Evolutionary conservation across 1,140 invertebrate species (phyloP).

Genomic region (Phthorimaea operculella): DNA sequence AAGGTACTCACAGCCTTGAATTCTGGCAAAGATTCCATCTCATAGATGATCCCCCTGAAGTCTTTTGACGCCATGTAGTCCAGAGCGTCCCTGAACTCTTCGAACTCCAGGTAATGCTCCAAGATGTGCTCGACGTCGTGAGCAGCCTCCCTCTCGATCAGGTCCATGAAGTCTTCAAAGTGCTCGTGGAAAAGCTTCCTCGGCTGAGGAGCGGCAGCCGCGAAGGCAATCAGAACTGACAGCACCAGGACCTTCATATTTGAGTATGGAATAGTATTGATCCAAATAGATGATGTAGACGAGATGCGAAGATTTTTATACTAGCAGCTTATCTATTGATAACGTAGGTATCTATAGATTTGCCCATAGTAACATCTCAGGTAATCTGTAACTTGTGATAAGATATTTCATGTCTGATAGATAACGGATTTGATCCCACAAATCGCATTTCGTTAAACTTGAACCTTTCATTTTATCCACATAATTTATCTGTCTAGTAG

Average conservation of each 20-base stretch:
- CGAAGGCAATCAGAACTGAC: constrained; percentile 25
- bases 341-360: no score
- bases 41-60: constrained; percentile 43
- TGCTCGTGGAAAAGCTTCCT: constrained; percentile 53
- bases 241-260: constrained; percentile 43
- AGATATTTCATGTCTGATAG: no score
- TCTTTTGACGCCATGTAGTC: constrained; percentile 34
- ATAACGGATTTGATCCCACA: no score
- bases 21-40: constrained; percentile 54
- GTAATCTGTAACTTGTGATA: no score
- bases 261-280: neutral
- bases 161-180: constrained; percentile 41
- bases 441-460: no score
- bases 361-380: no score
- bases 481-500: no score
- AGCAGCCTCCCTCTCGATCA: constrained; percentile 34
- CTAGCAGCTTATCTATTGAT: no score
- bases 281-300: no score
- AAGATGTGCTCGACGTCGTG: constrained; percentile 26
- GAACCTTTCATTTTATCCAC: no score
- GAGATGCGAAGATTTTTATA: no score
- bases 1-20: constrained; percentile 46
- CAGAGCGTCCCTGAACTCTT: constrained; percentile 34
- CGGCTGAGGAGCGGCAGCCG: constrained; percentile 37
- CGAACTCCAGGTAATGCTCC: constrained; percentile 37